These are phyloP conservation scores for Acyrthosiphon pisum DNA, from an alignment of 1,140 invertebrate species.

Conservation along the genomic window DNA sequence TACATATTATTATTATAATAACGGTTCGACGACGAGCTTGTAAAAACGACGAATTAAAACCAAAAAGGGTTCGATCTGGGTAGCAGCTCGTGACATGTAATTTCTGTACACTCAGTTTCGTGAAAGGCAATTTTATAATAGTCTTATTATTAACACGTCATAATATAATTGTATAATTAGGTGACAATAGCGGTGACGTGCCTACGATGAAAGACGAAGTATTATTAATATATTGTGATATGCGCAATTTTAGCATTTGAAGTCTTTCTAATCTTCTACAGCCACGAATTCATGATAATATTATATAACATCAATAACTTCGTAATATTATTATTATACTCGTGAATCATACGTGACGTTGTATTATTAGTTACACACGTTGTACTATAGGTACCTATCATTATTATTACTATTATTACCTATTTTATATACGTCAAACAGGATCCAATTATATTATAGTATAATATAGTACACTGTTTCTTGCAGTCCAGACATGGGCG, in stretches of 20 bases:
- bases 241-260: too few species aligned
- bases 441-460: neutral
- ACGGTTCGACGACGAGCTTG: neutral
- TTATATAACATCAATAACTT: too few species aligned
- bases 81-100: too few species aligned
- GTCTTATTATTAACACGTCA: too few species aligned
- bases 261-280: too few species aligned
- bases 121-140: neutral
- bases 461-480: neutral
- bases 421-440: neutral
- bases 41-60: neutral
- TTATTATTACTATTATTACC: neutral
- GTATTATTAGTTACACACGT: too few species aligned
- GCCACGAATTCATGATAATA: too few species aligned
- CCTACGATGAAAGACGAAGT: neutral
- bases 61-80: neutral
- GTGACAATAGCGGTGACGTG: neutral
- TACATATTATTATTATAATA: neutral
- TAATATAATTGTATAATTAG: neutral
- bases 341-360: too few species aligned
- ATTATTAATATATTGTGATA: too few species aligned
- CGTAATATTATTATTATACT: too few species aligned
- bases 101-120: neutral
- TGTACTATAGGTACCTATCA: too few species aligned
- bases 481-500: neutral